Conservation (phyloP, 2,797 vertebrate species). For the Brotula barbata region DNA sequence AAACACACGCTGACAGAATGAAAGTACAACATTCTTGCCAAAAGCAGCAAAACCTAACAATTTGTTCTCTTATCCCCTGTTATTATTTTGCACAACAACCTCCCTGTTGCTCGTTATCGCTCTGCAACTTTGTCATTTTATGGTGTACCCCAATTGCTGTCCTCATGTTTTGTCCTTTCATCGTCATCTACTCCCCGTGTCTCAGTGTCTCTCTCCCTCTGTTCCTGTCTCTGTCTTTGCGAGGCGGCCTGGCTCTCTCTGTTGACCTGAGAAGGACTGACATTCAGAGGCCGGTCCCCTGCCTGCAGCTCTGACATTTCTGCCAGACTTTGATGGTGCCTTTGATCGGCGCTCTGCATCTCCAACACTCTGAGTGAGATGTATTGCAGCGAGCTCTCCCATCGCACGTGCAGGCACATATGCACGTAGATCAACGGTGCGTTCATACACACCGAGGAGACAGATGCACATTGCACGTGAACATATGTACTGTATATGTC, state of each 20-base stretch:
- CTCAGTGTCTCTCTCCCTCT: conserved; percentile 4
- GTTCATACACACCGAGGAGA: conserved; percentile 36
- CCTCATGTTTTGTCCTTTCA: conserved; percentile 59
- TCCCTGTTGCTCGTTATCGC: conserved; percentile 22
- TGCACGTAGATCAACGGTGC: not conserved
- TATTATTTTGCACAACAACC: conserved; percentile 39
- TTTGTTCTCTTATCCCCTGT: conserved; percentile 40
- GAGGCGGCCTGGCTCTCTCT: conserved; percentile 67
- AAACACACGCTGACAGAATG: conserved; percentile 56
- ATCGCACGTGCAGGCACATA: conserved; percentile 30
- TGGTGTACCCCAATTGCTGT: conserved; percentile 66
- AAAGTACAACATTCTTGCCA: conserved; percentile 39
- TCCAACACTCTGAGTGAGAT: conserved; percentile 62
- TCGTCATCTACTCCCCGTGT: conserved; percentile 52
- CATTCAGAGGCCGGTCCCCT: conserved; percentile 81
- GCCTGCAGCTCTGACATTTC: conserved; percentile 83
- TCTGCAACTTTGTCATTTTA: conserved; percentile 34
- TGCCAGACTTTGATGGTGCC: conserved; percentile 82
- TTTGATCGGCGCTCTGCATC: conserved; percentile 81
- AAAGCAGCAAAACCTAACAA: conserved; percentile 44
- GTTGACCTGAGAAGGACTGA: conserved; percentile 81
- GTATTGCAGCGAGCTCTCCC: conserved; percentile 50
- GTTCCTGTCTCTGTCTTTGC: conserved; percentile 49
- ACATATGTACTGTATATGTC: conserved; percentile 12
- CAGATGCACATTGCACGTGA: conserved; percentile 5